Conservation (phyloP, 2,797 vertebrate genomes). For the Paguma larvata region DNA sequence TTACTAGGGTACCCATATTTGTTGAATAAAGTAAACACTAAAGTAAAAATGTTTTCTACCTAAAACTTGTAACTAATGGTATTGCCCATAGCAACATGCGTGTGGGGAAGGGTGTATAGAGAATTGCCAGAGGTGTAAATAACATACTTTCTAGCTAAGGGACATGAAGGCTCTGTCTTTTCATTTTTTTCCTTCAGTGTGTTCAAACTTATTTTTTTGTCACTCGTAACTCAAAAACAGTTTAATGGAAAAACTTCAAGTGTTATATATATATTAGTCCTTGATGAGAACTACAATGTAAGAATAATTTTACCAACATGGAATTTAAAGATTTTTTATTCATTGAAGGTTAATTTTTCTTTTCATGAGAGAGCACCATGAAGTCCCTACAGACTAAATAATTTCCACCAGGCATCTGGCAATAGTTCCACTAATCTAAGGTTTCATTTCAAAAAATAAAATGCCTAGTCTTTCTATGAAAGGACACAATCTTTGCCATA, state of each 20-base stretch:
- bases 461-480: slow-evolving; percentile 63
- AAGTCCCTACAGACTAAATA: slow-evolving; percentile 36
- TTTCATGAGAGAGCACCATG: slow-evolving; percentile 56
- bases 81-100: neutral
- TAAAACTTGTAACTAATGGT: slow-evolving; percentile 71
- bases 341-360: slow-evolving; percentile 84
- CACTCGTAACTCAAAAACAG: slow-evolving; percentile 81
- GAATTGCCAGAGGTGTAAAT: slow-evolving; percentile 67
- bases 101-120: neutral
- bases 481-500: slow-evolving; percentile 71
- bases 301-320: slow-evolving; percentile 79
- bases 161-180: slow-evolving; percentile 39
- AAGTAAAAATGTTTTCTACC: slow-evolving; percentile 51
- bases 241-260: slow-evolving; percentile 85
- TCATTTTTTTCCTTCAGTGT: slow-evolving; percentile 51
- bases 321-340: slow-evolving; percentile 79
- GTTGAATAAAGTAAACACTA: slow-evolving; percentile 54
- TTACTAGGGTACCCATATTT: neutral
- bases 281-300: slow-evolving; percentile 79
- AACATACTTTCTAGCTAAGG: slow-evolving; percentile 55
- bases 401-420: slow-evolving; percentile 71
- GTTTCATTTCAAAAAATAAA: slow-evolving; percentile 83
- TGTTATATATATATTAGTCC: slow-evolving; percentile 83
- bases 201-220: slow-evolving; percentile 64
- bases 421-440: slow-evolving; percentile 69